Conservation (phyloP, 2,113 vertebrate genomes). For the Osmerus mordax region DNA sequence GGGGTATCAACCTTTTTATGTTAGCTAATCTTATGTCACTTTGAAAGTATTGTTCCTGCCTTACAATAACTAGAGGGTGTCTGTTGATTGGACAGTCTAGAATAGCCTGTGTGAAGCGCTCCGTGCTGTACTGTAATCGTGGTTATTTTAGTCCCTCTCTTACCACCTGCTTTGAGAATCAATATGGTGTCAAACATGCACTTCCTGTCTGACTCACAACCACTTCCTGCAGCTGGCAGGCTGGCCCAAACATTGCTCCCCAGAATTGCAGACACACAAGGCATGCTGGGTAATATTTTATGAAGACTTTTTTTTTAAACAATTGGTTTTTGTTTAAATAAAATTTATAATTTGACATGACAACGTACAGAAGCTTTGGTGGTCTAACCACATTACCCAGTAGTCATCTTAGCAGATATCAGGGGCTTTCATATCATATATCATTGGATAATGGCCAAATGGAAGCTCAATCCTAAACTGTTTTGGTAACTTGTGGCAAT, state of each 20-base stretch:
- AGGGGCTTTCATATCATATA: no score
- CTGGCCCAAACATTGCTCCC: background rate
- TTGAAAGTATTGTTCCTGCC: background rate
- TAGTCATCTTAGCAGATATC: no score
- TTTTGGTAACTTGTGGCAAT: no score
- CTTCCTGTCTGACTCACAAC: constrained; percentile 25
- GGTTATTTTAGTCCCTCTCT: background rate
- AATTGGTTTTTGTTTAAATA: no score
- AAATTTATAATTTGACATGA: no score
- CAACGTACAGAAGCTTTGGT: no score
- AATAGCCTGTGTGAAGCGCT: background rate
- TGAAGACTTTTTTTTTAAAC: no score
- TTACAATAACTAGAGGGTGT: background rate
- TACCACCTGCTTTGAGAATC: constrained; percentile 10
- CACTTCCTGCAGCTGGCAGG: constrained; percentile 27
- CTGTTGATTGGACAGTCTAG: background rate
- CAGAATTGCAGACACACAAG: background rate
- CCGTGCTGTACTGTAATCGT: background rate
- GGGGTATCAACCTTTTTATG: no score
- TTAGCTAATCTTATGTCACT: no score
- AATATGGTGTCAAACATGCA: constrained; percentile 15
- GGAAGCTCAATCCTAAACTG: no score
- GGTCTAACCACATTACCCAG: no score
- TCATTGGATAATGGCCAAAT: no score
- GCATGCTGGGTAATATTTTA: background rate